A percentile compares a stretch with the other conserved stretches of the same genome.
These are phyloP conservation scores for Echinops telfairi DNA, from an alignment of 2,113 vertebrate species.

Conservation along the genomic window DNA sequence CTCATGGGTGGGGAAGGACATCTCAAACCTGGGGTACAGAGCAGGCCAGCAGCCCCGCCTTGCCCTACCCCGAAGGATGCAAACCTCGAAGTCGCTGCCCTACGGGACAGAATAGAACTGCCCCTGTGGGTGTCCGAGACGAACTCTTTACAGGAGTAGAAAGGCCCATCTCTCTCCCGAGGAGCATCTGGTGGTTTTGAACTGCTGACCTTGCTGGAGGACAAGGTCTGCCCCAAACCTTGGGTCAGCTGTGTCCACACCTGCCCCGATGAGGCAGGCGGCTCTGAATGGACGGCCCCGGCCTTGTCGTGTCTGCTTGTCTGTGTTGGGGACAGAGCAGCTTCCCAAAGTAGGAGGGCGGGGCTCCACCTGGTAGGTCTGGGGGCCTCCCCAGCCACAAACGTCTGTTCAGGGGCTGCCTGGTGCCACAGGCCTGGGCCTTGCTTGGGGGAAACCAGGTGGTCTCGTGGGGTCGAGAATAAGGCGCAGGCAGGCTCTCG, in stretches of 20 bases:
- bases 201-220: no score
- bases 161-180: no score
- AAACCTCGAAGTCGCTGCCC: no score
- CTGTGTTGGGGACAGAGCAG: no score
- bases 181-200: no score
- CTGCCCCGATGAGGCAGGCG: background rate
- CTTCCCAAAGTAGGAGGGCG: no score
- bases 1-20: background rate
- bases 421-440: rapidly evolving
- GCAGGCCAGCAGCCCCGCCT: background rate
- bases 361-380: no score
- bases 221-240: background rate
- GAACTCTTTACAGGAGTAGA: no score
- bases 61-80: rapidly evolving
- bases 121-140: no score
- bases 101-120: no score
- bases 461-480: rapidly evolving
- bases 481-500: background rate
- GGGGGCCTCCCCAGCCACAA: background rate
- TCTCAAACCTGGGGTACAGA: background rate
- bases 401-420: background rate
- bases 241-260: background rate
- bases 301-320: no score
- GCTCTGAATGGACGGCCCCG: no score
- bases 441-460: rapidly evolving